These are phyloP conservation scores for Meriones psammophilus DNA, from an alignment of 2,797 vertebrate species.

Conservation along the genomic window DNA sequence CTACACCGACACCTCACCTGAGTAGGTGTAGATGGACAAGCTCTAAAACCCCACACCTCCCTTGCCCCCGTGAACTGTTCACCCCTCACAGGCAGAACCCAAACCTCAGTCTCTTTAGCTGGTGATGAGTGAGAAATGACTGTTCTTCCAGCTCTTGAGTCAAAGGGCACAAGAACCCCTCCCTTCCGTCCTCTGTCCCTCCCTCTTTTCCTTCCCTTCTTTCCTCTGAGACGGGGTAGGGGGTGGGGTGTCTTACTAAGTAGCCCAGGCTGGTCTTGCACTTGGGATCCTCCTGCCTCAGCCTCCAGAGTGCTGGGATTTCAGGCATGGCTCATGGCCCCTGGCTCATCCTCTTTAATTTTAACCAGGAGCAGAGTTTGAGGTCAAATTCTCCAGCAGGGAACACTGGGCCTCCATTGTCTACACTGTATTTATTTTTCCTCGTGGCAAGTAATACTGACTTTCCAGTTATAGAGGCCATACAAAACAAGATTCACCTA, in stretches of 20 bases:
- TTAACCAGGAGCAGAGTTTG: background rate
- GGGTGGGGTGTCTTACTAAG: background rate
- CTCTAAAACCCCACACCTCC: background rate
- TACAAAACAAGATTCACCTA: conserved; percentile 39
- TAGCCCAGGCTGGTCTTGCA: background rate
- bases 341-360: background rate
- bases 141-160: background rate
- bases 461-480: conserved; percentile 71
- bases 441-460: background rate
- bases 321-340: too few relatives aligned
- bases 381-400: background rate
- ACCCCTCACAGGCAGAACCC: background rate
- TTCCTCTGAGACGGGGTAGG: background rate
- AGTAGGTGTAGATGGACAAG: background rate
- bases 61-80: background rate
- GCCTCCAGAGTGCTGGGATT: background rate
- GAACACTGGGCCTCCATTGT: background rate
- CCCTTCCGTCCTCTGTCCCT: background rate
- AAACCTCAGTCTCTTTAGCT: background rate
- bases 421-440: conserved; percentile 54
- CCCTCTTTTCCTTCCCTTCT: background rate
- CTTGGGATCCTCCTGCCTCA: background rate
- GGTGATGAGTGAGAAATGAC: background rate
- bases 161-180: background rate
- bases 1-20: background rate